Evolutionary conservation across 2,797 vertebrate species (phyloP).

Genomic region (Micrastur ruficollis): DNA sequence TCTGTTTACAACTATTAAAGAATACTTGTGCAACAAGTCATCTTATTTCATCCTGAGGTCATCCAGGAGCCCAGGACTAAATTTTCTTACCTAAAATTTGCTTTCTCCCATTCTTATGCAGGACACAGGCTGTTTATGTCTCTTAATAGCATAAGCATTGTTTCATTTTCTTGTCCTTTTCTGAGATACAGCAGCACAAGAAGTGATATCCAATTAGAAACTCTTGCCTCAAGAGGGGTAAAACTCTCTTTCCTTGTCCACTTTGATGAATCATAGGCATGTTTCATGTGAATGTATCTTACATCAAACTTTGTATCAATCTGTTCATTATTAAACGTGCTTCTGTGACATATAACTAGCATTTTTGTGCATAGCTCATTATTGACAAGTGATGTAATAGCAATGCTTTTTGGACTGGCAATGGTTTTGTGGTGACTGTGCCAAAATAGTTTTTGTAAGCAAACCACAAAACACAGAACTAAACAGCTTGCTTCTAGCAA

Average conservation of each 20-base stretch:
- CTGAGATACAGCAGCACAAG: not conserved
- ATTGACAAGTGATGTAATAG: not conserved
- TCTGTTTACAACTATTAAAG: not conserved
- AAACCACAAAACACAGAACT: not conserved
- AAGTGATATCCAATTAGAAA: not conserved
- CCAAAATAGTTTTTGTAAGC: not conserved
- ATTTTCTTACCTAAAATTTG: not conserved
- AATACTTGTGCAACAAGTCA: not conserved
- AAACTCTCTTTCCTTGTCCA: not conserved
- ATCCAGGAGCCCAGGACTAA: not conserved
- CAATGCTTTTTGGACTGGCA: not conserved
- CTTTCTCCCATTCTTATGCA: not conserved
- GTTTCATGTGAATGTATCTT: not conserved
- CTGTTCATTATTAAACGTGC: not conserved
- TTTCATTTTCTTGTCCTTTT: not conserved
- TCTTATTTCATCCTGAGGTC: not conserved
- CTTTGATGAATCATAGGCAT: not conserved
- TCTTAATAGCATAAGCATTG: not conserved
- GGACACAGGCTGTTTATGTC: not conserved
- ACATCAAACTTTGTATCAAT: not conserved
- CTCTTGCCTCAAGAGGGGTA: not conserved
- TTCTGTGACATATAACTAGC: not conserved
- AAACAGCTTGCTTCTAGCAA: not conserved
- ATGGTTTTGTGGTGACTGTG: not conserved
- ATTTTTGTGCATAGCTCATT: not conserved